Conservation (phyloP, 2,888 invertebrate genomes). For the Trissoscelio sp. region DNA sequence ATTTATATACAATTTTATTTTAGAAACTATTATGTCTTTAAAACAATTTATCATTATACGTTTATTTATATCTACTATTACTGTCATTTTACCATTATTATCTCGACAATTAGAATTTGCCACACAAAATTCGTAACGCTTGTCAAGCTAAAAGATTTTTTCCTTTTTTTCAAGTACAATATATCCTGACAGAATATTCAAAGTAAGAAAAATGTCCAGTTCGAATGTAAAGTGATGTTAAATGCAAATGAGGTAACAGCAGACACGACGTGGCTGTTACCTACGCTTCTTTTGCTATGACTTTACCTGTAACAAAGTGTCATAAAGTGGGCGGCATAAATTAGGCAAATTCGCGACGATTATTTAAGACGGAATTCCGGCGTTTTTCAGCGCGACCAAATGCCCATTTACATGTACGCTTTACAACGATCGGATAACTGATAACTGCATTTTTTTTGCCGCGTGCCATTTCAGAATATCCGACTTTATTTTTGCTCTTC, state of each 20-base stretch:
- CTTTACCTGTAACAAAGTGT: slow-evolving; percentile 38
- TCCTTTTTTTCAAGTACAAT: too few relatives aligned
- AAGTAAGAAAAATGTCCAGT: background rate
- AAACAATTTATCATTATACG: too few relatives aligned
- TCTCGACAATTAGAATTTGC: too few relatives aligned
- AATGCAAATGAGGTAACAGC: slow-evolving; percentile 27
- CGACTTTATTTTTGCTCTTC: slow-evolving; percentile 6
- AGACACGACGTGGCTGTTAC: slow-evolving; percentile 3
- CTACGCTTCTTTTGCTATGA: slow-evolving; percentile 15
- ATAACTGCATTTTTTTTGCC: slow-evolving; percentile 10
- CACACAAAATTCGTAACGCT: too few relatives aligned
- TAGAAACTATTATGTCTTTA: too few relatives aligned
- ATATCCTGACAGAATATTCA: background rate
- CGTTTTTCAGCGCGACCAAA: slow-evolving; percentile 7
- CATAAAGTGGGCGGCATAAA: slow-evolving; percentile 43
- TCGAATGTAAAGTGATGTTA: slow-evolving; percentile 15
- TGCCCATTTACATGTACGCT: slow-evolving; percentile 14
- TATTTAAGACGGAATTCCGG: slow-evolving; percentile 24
- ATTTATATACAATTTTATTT: too few relatives aligned
- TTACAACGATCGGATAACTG: slow-evolving; percentile 18
- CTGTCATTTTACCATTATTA: too few relatives aligned
- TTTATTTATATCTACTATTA: too few relatives aligned
- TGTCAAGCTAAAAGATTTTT: too few relatives aligned
- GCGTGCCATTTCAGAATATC: slow-evolving; percentile 12
- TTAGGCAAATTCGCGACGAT: slow-evolving; percentile 14